Conservation (phyloP, 2,113 vertebrate species). For the Pelusios castaneus region DNA sequence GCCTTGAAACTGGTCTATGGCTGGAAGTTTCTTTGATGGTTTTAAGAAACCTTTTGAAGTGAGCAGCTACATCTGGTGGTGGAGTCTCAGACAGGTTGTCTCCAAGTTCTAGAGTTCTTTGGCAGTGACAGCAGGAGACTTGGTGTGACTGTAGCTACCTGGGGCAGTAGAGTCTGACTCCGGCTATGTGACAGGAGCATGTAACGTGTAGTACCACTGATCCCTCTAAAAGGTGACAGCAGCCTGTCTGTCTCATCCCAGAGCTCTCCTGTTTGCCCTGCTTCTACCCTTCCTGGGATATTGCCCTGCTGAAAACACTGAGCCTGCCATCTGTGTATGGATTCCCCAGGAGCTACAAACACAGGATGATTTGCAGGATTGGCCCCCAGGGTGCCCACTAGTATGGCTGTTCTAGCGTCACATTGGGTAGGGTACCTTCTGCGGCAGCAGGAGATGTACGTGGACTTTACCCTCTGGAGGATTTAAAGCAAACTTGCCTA, state of each 20-base stretch:
- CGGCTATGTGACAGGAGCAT: too few species aligned
- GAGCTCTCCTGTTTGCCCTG: too few species aligned
- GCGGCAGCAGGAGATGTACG: too few species aligned
- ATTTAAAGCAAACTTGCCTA: neutral
- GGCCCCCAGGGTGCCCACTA: neutral
- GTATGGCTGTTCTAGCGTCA: neutral
- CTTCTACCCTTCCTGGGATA: too few species aligned
- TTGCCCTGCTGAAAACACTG: too few species aligned
- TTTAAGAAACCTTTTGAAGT: neutral
- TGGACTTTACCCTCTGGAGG: neutral
- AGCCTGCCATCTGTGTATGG: neutral
- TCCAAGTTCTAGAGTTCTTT: neutral
- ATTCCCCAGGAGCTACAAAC: too few species aligned
- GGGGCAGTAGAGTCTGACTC: too few species aligned
- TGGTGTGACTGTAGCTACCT: neutral
- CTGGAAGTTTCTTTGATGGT: neutral
- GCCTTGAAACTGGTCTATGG: slow-evolving; percentile 27
- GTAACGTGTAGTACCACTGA: too few species aligned
- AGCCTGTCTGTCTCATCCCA: too few species aligned
- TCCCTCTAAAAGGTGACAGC: too few species aligned
- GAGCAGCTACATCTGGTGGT: neutral
- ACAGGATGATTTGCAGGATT: too few species aligned
- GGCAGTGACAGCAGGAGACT: neutral
- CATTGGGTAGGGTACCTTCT: neutral
- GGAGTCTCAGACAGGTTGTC: neutral